phyloP scores from a whole-genome alignment of 2,797 vertebrate genomes.

The Babyrousa celebensis region DNA sequence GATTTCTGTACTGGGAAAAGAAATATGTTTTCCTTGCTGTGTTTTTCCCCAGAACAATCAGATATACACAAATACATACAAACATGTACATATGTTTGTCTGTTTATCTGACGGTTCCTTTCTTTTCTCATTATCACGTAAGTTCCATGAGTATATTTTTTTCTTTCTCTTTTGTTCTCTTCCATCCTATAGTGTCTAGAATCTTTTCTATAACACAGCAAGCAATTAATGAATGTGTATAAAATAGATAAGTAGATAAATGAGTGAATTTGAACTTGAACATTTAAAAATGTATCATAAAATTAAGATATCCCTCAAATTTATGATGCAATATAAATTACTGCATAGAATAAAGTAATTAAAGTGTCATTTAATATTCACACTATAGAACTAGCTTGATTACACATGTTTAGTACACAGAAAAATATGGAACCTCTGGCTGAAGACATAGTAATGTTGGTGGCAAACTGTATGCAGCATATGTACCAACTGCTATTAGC shows the following conservation, averaged over 20 bases:
- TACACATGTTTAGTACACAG: neutral
- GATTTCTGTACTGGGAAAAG: neutral
- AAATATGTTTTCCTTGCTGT: neutral
- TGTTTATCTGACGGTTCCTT: neutral
- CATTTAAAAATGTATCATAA: neutral
- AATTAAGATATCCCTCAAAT: neutral
- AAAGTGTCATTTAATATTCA: neutral
- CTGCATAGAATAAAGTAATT: neutral
- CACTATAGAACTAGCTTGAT: neutral
- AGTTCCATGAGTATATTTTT: neutral
- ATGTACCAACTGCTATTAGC: neutral
- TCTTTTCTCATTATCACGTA: neutral
- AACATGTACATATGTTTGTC: neutral
- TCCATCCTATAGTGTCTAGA: neutral
- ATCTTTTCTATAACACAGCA: slow-evolving; percentile 76
- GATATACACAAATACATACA: neutral
- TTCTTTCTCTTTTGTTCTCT: neutral
- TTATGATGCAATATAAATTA: neutral
- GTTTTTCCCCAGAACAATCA: neutral
- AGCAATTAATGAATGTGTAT: neutral
- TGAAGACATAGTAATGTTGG: neutral
- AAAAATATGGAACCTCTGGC: neutral
- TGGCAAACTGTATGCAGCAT: neutral
- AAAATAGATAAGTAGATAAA: neutral
- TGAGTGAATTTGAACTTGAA: slow-evolving; percentile 14